A percentile compares a stretch with the other conserved stretches of the same genome.
Evolutionary conservation across 2,888 invertebrate species (phyloP).

Genomic region (Lasioglossum morio): DNA sequence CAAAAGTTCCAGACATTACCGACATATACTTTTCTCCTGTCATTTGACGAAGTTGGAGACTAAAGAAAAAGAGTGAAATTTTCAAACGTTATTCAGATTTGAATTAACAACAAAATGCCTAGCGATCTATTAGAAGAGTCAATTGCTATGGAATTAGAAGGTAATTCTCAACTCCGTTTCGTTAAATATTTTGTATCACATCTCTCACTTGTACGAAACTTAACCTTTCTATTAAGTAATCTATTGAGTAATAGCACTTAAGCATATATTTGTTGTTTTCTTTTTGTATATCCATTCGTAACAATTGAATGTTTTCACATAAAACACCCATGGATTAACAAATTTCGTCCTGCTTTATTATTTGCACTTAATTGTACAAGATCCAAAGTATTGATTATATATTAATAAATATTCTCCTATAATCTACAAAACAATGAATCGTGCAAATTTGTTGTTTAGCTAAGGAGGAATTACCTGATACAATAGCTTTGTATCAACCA

Average conservation of each 20-base stretch:
- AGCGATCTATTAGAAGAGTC: conserved; percentile 77
- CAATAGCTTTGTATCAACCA: conserved; percentile 94
- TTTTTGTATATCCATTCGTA: neutral
- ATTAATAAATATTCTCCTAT: neutral
- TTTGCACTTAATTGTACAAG: neutral
- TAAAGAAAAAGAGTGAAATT: conserved; percentile 32
- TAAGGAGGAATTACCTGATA: conserved; percentile 95
- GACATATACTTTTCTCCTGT: conserved; percentile 20
- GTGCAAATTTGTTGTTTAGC: conserved; percentile 86
- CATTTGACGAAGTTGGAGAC: neutral
- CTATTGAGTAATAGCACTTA: neutral
- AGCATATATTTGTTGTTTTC: neutral
- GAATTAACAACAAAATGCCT: conserved; percentile 74
- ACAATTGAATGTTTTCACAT: neutral
- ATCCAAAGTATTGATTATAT: neutral
- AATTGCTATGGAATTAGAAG: conserved; percentile 72
- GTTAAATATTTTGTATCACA: neutral
- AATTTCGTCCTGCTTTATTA: neutral
- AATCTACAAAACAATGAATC: neutral
- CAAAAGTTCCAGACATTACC: neutral
- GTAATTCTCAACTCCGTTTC: conserved; percentile 53
- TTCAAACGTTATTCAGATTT: conserved; percentile 3
- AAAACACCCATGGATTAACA: no score
- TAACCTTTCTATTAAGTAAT: conserved; percentile 35
- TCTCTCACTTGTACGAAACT: conserved; percentile 8